These are phyloP conservation scores for Euborellia annulipes DNA, from an alignment of 1,140 invertebrate genomes.

Conservation along the genomic window DNA sequence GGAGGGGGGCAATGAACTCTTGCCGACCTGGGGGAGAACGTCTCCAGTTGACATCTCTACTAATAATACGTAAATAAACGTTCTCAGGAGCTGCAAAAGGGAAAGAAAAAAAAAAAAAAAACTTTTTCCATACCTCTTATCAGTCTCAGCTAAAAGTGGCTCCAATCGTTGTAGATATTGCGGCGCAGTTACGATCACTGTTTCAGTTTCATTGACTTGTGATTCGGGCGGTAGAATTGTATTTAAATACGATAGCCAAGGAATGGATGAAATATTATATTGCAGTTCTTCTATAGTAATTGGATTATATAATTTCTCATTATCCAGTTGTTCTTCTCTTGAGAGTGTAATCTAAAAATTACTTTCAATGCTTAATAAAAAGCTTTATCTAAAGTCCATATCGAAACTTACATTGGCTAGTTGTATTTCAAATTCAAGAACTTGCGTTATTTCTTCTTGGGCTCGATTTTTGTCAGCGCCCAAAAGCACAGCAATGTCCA, in stretches of 20 bases:
- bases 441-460: slow-evolving; percentile 33
- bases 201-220: slow-evolving; percentile 26
- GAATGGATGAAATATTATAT: slow-evolving; percentile 29
- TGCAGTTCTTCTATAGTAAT: slow-evolving; percentile 38
- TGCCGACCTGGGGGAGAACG: too few relatives aligned
- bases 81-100: too few relatives aligned
- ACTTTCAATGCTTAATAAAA: too few relatives aligned
- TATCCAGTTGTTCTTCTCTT: neutral
- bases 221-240: slow-evolving; percentile 27
- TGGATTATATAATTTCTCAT: slow-evolving; percentile 37
- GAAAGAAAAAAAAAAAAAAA: too few relatives aligned
- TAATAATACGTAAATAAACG: too few relatives aligned
- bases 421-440: slow-evolving; percentile 41
- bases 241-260: slow-evolving; percentile 38
- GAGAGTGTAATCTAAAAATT: neutral
- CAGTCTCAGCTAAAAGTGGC: slow-evolving; percentile 31
- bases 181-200: slow-evolving; percentile 42
- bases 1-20: too few relatives aligned
- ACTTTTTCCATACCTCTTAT: slow-evolving; percentile 36
- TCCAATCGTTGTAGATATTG: slow-evolving; percentile 38
- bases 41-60: too few relatives aligned
- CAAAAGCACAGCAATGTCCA: slow-evolving; percentile 36
- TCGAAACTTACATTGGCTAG: slow-evolving; percentile 35
- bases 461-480: slow-evolving; percentile 33
- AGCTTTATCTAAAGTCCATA: too few relatives aligned